Base-by-base conservation (phyloP, 1,140 invertebrate species). In the Paramacrobiotus metropolitanus region DNA sequence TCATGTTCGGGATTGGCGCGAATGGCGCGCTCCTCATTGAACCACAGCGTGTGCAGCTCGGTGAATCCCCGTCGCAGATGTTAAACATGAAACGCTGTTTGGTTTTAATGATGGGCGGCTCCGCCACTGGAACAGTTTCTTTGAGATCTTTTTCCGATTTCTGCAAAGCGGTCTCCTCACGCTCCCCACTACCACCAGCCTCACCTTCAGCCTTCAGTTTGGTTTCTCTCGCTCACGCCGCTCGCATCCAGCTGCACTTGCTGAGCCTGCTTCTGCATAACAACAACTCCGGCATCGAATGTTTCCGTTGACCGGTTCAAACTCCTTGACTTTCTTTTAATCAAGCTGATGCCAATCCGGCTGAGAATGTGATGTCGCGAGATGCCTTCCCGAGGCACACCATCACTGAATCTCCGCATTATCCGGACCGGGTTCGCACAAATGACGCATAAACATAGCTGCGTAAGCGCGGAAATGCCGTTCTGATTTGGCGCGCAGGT, bases 61-160 rank as follows among this genome's bases (percentile, higher is more conserved):
- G 95, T 99, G 70, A 99, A 99, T 2, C 95, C 95, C 95, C 94
- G 71, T 99, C 95, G 40, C 93, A 92, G 70, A 99, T 99, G 68
- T 99, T 99, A 71, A 99, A 99, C 91, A 97, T 98, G 70, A 98
- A 98, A 71, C 90, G 88, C 65, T 87, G 81, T 65, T n/a, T 40
- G 34, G 34, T n/a, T 9, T 15, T 40, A n/a, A n/a, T 9, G 34
- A 40, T 15, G 34, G 34, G 34, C 34, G 34, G 34, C 34, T 40
- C 9, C 34, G 34, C 9, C 34, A n/a, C n/a, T n/a, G n/a, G n/a
- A n/a, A n/a, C n/a, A n/a, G n/a, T n/a, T n/a, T n/a, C n/a, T n/a
- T n/a, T n/a, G n/a, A n/a, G n/a, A n/a, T n/a, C n/a, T n/a, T n/a
- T n/a, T n/a, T n/a, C n/a, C n/a, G n/a, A n/a, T n/a, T n/a, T 40